A percentile compares a stretch with the other conserved stretches of the same genome.
These are phyloP conservation scores for Amaurobius ferox DNA, from an alignment of 2,888 invertebrate genomes.

Conservation along the genomic window DNA sequence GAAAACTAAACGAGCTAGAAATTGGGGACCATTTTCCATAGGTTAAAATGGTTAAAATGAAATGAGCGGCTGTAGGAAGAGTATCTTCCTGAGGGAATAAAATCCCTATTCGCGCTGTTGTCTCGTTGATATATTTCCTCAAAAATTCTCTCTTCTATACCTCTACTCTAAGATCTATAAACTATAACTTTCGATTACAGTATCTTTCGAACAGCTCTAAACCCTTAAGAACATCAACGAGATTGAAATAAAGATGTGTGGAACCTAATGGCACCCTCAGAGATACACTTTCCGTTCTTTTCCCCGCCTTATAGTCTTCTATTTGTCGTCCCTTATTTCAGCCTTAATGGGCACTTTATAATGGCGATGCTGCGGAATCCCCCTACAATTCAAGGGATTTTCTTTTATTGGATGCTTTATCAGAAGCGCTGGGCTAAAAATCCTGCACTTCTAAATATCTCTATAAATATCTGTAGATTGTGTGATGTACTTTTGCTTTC, in stretches of 20 bases:
- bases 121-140: too few relatives aligned
- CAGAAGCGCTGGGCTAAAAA: not conserved
- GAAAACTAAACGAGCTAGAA: too few relatives aligned
- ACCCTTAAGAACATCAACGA: not conserved
- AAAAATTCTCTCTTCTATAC: too few relatives aligned
- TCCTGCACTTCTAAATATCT: too few relatives aligned
- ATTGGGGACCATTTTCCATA: too few relatives aligned
- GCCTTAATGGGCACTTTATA: constrained; percentile 67
- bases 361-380: constrained; percentile 22
- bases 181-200: not conserved
- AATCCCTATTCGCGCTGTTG: too few relatives aligned
- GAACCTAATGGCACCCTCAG: not conserved
- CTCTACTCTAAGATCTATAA: too few relatives aligned
- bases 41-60: too few relatives aligned
- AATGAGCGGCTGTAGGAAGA: too few relatives aligned
- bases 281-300: not conserved
- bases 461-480: too few relatives aligned
- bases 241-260: not conserved
- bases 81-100: too few relatives aligned
- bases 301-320: constrained; percentile 8
- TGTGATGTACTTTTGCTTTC: too few relatives aligned
- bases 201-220: not conserved
- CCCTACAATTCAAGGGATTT: constrained; percentile 5
- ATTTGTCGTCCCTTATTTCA: constrained; percentile 60
- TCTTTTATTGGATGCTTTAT: constrained; percentile 16